Evolutionary conservation across 2,797 vertebrate species (phyloP).

Genomic region (Liasis olivaceus): DNA sequence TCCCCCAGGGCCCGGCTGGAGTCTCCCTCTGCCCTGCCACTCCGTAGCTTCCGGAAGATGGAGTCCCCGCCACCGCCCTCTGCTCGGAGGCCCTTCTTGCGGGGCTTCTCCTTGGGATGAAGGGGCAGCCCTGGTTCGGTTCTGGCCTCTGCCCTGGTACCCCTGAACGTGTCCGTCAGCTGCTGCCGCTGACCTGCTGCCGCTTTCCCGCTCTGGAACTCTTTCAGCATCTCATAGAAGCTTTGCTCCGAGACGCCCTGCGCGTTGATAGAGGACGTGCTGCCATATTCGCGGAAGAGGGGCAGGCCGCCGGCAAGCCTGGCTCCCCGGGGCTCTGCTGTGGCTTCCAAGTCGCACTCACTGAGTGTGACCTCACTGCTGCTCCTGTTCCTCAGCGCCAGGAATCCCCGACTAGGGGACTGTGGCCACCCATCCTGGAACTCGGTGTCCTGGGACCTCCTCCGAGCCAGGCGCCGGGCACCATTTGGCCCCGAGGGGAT

Average conservation of each 20-base stretch:
- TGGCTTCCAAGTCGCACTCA: conserved; percentile 82
- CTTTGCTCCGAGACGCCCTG: conserved; percentile 90
- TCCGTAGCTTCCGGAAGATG: conserved; percentile 87
- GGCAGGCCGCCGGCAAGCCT: conserved; percentile 61
- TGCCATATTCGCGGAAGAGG: conserved; percentile 90
- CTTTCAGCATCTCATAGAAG: conserved; percentile 89
- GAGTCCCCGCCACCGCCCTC: conserved; percentile 57
- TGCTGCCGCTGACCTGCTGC: conserved; percentile 72
- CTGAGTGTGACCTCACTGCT: conserved; percentile 93
- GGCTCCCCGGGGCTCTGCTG: conserved; percentile 20
- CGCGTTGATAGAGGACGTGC: conserved; percentile 94
- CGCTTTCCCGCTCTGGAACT: conserved; percentile 83
- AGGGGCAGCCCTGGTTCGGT: conserved; percentile 1
- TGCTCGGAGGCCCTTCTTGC: conserved; percentile 77
- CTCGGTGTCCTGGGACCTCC: conserved; percentile 84
- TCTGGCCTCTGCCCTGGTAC: conserved; percentile 41
- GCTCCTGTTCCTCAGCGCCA: conserved; percentile 84
- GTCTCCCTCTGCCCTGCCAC: conserved; percentile 77
- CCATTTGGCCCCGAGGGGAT: conserved; percentile 63
- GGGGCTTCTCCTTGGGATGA: conserved; percentile 73
- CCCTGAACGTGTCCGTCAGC: conserved; percentile 44
- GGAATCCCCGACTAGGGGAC: conserved; percentile 72
- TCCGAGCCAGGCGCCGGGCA: conserved; percentile 73
- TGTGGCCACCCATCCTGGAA: conserved; percentile 79
- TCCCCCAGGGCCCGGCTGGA: conserved; percentile 62